Percentiles rank a stretch among this genome's conserved stretches.
phyloP scores from a whole-genome alignment of 2,113 vertebrate genomes.

The Takifugu flavidus region DNA sequence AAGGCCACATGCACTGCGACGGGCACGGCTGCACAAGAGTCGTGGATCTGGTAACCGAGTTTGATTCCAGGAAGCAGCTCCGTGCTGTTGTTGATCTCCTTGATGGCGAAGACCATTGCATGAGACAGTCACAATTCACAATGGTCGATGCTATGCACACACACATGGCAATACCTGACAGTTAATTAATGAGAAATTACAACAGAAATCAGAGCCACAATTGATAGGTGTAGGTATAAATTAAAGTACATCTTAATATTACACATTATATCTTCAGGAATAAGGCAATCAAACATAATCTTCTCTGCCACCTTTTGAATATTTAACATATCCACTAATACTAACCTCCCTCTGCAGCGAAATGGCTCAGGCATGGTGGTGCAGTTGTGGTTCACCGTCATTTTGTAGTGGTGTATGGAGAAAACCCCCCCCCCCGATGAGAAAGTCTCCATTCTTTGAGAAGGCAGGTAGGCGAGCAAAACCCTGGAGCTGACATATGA shows the following conservation, averaged over 20 bases:
- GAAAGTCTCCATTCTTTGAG: too few species aligned
- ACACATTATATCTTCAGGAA: too few species aligned
- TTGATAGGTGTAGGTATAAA: too few species aligned
- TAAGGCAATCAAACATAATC: too few species aligned
- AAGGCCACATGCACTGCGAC: too few species aligned
- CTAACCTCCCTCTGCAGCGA: constrained; percentile 26
- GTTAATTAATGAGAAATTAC: background rate
- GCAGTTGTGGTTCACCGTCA: constrained; percentile 43
- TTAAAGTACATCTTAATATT: too few species aligned
- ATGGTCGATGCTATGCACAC: constrained; percentile 44
- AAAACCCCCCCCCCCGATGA: constrained; percentile 65
- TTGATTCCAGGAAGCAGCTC: too few species aligned
- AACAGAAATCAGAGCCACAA: background rate
- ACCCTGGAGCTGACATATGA: constrained; percentile 34
- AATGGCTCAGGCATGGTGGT: constrained; percentile 49
- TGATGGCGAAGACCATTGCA: constrained; percentile 62
- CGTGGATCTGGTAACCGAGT: too few species aligned
- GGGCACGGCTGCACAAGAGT: too few species aligned
- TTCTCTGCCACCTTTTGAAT: constrained; percentile 26
- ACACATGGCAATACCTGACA: background rate
- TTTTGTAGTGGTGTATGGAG: constrained; percentile 48
- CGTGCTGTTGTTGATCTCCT: too few species aligned
- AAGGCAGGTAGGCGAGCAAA: background rate
- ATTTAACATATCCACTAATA: too few species aligned
- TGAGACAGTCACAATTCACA: constrained; percentile 61